Conservation (phyloP, 2,888 invertebrate species). For the Microplitis manilae region DNA sequence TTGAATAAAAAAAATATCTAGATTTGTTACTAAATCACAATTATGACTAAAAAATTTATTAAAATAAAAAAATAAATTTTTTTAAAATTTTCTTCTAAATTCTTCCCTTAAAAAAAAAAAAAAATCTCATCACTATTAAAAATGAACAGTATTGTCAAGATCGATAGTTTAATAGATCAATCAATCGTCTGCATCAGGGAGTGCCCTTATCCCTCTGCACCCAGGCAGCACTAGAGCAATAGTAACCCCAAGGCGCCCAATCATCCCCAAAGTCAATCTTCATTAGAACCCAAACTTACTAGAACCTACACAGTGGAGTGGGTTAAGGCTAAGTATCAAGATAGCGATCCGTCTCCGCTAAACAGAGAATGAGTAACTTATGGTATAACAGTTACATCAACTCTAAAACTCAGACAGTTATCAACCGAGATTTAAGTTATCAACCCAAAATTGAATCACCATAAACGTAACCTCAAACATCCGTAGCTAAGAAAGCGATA, state of each 20-base stretch:
- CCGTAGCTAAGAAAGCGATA: not conserved
- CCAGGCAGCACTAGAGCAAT: not conserved
- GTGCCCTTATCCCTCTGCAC: not conserved
- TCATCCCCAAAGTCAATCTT: conserved; percentile 45
- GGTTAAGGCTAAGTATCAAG: conserved; percentile 13
- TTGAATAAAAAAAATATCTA: no score
- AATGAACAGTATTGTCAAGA: conserved; percentile 22
- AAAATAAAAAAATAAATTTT: no score
- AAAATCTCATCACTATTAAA: no score
- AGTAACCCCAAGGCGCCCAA: conserved; percentile 38
- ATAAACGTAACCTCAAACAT: not conserved
- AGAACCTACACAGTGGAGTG: conserved; percentile 1
- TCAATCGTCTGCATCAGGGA: conserved; percentile 17
- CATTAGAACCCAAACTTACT: conserved; percentile 35
- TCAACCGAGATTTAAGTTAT: not conserved
- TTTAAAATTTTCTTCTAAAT: no score
- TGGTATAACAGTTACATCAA: not conserved
- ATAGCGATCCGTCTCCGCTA: conserved; percentile 23
- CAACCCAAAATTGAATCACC: not conserved
- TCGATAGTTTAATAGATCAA: conserved; percentile 23
- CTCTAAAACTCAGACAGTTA: not conserved
- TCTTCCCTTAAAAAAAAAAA: not conserved
- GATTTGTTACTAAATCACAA: no score
- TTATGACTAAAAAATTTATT: no score
- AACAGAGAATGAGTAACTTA: conserved; percentile 14